phyloP scores from a whole-genome alignment of 2,888 invertebrate genomes.

The Plusia festucae region DNA sequence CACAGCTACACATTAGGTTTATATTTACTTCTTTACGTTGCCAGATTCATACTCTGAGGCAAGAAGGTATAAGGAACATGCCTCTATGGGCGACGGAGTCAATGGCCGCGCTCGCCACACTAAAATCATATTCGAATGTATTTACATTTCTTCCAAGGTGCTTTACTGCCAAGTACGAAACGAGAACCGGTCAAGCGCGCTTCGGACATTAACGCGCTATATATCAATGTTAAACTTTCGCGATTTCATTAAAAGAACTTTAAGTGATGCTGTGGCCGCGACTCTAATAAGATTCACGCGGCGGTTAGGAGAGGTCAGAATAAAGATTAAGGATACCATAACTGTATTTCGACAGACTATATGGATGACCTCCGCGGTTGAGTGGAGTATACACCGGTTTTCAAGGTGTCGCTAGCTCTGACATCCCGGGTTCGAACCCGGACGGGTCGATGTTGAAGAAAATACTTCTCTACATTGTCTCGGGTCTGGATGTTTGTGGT shows the following conservation, averaged over 20 bases:
- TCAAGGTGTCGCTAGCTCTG: no score
- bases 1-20: neutral
- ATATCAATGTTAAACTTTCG: constrained; percentile 41
- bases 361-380: no score
- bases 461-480: no score
- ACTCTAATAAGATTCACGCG: neutral
- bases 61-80: constrained; percentile 62
- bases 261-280: neutral
- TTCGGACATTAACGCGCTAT: constrained; percentile 44
- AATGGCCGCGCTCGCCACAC: constrained; percentile 74
- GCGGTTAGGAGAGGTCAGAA: constrained; percentile 3
- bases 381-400: no score
- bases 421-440: no score
- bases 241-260: constrained; percentile 33
- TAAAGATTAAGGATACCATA: no score
- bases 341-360: no score
- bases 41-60: constrained; percentile 44
- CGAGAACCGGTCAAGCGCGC: constrained; percentile 61
- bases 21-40: constrained; percentile 15
- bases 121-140: constrained; percentile 78
- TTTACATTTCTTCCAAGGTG: constrained; percentile 76
- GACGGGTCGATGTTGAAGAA: no score
- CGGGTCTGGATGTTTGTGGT: no score
- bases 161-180: constrained; percentile 66
- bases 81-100: constrained; percentile 64